phyloP scores from a whole-genome alignment of 2,113 vertebrate species.

The Poeciliopsis retropinna region DNA sequence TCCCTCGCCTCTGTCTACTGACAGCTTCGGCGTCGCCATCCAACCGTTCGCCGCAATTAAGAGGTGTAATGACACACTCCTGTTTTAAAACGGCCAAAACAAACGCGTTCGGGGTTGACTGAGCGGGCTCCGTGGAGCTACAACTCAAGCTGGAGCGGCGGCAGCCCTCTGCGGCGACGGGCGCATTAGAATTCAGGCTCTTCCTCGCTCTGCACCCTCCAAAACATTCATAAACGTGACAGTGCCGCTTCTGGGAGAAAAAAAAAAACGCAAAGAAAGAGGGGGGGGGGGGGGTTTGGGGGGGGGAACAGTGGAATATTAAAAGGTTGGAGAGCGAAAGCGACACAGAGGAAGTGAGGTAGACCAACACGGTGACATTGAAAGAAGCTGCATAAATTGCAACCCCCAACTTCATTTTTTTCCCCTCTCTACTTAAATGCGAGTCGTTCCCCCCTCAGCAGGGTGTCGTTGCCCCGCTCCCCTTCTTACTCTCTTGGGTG shows the following conservation, averaged over 20 bases:
- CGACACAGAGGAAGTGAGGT: constrained; percentile 48
- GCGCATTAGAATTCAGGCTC: constrained; percentile 36
- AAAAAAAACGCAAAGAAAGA: constrained; percentile 30
- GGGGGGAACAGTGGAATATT: constrained; percentile 32
- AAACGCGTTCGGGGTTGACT: neutral
- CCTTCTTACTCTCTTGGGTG: constrained; percentile 36
- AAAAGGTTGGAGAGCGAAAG: constrained; percentile 24
- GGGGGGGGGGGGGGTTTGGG: constrained; percentile 28
- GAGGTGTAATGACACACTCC: constrained; percentile 23
- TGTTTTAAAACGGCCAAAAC: constrained; percentile 7
- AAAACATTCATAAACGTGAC: constrained; percentile 50
- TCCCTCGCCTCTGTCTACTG: neutral
- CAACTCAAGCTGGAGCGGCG: constrained; percentile 2
- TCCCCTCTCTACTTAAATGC: neutral
- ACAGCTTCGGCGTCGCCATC: constrained; percentile 11
- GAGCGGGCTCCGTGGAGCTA: neutral
- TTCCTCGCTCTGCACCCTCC: constrained; percentile 18
- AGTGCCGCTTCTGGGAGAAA: constrained; percentile 25
- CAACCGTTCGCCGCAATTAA: constrained; percentile 19
- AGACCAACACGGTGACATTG: constrained; percentile 67
- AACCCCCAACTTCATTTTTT: neutral
- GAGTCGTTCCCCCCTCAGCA: neutral
- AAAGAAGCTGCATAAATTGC: constrained; percentile 24
- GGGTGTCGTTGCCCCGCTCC: constrained; percentile 6
- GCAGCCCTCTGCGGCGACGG: constrained; percentile 7